Evolutionary conservation across 2,797 vertebrate species (phyloP), one percentile per base, ranked within the genome.

Genomic region (Serranus cabrilla): DNA sequence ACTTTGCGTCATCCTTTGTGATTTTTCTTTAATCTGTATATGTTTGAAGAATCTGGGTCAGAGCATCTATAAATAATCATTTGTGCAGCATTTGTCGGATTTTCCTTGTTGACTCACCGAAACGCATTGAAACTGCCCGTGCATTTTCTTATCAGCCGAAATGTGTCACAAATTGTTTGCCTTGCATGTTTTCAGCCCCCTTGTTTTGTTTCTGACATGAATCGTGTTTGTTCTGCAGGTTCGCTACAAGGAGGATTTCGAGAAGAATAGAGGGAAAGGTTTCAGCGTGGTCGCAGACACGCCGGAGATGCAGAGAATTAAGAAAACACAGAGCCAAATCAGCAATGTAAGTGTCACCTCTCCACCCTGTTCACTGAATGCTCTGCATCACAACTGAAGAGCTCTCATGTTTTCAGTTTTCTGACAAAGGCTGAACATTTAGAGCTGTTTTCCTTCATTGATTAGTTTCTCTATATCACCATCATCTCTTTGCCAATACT

Each of bases 211-310:
- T 55, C 49, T 80, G 3, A 77, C 54, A 0, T 3, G 5, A 56
- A 16, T n/a, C 1, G 0, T 57, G n/a, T 85, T 75, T 82, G 21
- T 34, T 12, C 55, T 71, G 54, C 94, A 99, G 98, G 97, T 98
- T 82, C 95, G 92, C 89, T 99, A 99, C 95, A 99, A 96, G 96
- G 97, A 99, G 91, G 98, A 99, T 31, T 99, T 99, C 81, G 98
- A 99, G 94, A 99, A 98, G 96, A 99, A 94, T 92, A 99, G 97
- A 93, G 98, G 98, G 12, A 98, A 96, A 81, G 96, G 96, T 5
- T 98, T 97, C 94, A 98, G 96, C 4, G 96, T 96, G 86, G 97
- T 99, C 83, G 93, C 97, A 0, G 97, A 98, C 90, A 99, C 98
- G 21, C 98, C 97, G 0, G 98, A 99, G 89, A 67, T 98, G 90